phyloP scores from a whole-genome alignment of 2,888 invertebrate species.

The Macroteleia sp. region DNA sequence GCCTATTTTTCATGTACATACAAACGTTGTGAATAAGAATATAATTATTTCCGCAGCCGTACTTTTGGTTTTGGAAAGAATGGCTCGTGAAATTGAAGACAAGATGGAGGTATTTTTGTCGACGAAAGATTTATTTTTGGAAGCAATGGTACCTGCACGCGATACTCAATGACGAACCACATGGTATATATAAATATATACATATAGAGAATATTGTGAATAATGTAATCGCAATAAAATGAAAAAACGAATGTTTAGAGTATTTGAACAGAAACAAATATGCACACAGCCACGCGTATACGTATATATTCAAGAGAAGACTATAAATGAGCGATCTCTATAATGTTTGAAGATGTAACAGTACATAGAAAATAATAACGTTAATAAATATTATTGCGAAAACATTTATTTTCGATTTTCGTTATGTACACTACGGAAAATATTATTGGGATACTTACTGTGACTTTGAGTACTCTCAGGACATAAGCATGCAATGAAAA shows the following conservation, averaged over 20 bases:
- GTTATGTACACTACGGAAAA: background rate
- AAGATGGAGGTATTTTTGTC: conserved; percentile 50
- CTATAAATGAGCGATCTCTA: conserved; percentile 62
- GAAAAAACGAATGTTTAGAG: conserved; percentile 62
- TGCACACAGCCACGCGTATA: conserved; percentile 69
- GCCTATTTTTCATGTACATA: conserved; percentile 60
- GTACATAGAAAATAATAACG: conserved; percentile 12
- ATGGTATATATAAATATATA: conserved; percentile 52
- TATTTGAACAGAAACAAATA: conserved; percentile 63
- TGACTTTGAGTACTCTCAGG: too few species aligned
- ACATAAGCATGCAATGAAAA: too few species aligned
- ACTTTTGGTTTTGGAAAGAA: conserved; percentile 45
- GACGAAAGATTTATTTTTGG: conserved; percentile 55
- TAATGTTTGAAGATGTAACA: conserved; percentile 56
- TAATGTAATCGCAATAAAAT: conserved; percentile 58
- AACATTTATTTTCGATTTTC: conserved; percentile 10
- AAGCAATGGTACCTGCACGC: conserved; percentile 55
- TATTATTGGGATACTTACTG: too few species aligned
- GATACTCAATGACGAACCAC: conserved; percentile 58
- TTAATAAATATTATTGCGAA: background rate
- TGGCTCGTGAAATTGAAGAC: conserved; percentile 38
- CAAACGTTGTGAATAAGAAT: conserved; percentile 32
- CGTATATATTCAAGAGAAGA: conserved; percentile 70
- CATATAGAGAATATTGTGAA: conserved; percentile 53
- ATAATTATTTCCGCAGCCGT: conserved; percentile 50